Evolutionary conservation across 2,797 vertebrate genomes (phyloP), one percentile per base, ranked within the genome.

Genomic region (Cyprinella venusta): DNA sequence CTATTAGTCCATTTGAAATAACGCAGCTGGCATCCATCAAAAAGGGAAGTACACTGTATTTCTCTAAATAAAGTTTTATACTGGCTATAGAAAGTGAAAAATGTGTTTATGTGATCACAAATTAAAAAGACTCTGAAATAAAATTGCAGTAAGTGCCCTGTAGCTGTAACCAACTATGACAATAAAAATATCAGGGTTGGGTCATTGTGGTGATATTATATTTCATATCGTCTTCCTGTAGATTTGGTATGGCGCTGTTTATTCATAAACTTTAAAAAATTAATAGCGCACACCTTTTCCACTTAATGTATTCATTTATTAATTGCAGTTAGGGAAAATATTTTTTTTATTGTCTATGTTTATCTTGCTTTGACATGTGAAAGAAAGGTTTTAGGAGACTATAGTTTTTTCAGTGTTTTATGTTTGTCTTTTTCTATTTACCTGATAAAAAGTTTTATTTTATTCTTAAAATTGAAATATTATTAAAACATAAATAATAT

Each of bases 61-160:
- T 91, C 84, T 89, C 84, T 92, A 87, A 86, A 87, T 90, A 87
- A 83, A 81, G 88, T 89, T 86, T 88, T 86, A 88, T 40, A 91
- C 86, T 85, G 82, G 88, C 88, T 88, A 74, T 81, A 83, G 84
- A 91, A 92, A 91, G 92, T 89, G 90, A 80, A 89, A 82, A 90
- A 87, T 92, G 52, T 87, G 79, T 72, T 72, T 76, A 82, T 90
- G 86, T 89, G 89, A 88, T 89, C 86, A 89, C 90, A 89, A 87
- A 90, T 89, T 89, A 64, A 78, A 90, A 90, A 76, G 84, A 87
- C 88, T 86, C 89, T 91, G 40, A 93, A 92, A 93, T 93, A 91
- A 91, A 87, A 83, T 89, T 90, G 89, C 85, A 80, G 92, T 88
- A 86, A 86, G 83, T 84, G 89, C 90, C 90, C 90, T 74, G 42